Conservation (phyloP, 2,888 invertebrate species). For the Amiota minor region DNA sequence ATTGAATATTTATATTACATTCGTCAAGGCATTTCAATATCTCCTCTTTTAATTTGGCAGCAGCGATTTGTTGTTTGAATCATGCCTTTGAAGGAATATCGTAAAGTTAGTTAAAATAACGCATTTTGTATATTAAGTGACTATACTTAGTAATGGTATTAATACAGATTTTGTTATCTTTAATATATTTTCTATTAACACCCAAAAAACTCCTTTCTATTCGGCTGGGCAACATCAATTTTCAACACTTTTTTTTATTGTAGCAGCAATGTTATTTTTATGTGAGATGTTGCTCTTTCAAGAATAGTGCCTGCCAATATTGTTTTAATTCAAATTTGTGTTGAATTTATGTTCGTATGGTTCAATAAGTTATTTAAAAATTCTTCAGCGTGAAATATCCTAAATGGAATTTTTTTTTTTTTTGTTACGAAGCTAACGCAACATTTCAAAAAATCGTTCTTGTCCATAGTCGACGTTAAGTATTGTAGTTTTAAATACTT, state of each 20-base stretch:
- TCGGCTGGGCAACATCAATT: constrained; percentile 19
- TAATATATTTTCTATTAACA: constrained; percentile 16
- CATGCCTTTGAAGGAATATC: too few species aligned
- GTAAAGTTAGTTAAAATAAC: constrained; percentile 31
- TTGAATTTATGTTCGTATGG: constrained; percentile 32
- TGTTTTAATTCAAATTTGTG: constrained; percentile 34
- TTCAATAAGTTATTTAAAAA: constrained; percentile 28
- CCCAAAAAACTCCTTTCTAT: constrained; percentile 21
- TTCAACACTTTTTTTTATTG: constrained; percentile 30
- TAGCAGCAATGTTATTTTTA: constrained; percentile 16
- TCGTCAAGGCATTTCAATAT: constrained; percentile 36
- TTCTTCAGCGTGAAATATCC: constrained; percentile 33
- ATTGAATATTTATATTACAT: constrained; percentile 38
- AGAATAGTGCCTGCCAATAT: constrained; percentile 14
- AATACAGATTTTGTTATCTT: constrained; percentile 13
- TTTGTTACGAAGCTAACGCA: constrained; percentile 34
- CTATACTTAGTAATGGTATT: not conserved
- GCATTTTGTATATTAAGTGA: constrained; percentile 35
- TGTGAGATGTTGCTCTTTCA: not conserved
- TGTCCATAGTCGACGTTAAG: not conserved
- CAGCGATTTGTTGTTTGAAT: too few species aligned
- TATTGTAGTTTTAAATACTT: too few species aligned
- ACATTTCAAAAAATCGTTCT: constrained; percentile 33
- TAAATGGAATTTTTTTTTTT: constrained; percentile 30
- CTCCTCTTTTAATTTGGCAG: constrained; percentile 32